Evolutionary conservation across 2,888 invertebrate genomes (phyloP), one percentile per base, ranked within the genome.

Genomic region (Meandrusa payeni): DNA sequence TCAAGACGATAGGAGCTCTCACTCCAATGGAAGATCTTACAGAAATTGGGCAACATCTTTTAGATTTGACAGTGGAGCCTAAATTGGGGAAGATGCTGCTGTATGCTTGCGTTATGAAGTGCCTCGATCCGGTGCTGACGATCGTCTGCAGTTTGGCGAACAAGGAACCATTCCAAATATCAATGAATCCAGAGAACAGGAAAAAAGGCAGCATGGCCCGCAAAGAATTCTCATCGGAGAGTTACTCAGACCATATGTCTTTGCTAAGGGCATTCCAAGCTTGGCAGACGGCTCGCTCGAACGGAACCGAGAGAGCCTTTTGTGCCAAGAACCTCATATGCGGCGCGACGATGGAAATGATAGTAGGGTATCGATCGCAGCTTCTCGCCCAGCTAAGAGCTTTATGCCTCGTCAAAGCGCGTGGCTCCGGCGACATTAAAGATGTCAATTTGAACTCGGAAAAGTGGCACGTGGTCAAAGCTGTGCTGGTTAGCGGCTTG

Each of bases 41-140:
- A 0, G 93, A 93, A 57, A 87, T 98, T 39, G 98, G 98, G 0
- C 92, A 92, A 47, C 95, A 97, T 67, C 82, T 99, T 36, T 89
- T 97, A n/a, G 96, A 97, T 68, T 80, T 99, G 31, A 96, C 98
- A 0, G 90, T 99, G 1, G 97, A 98, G 59, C 98, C 98, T 0
- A 93, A 95, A 55, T 82, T 97, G 29, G 97, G 96, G 2, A 97
- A 98, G 76, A 95, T 97, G 92, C 78, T 99, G 46, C 61, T 99
- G 0, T 97, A 96, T 69, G 93, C 96, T 1, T 92, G 97, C 24
- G 93, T 97, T 2, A 90, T 98, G 54, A 95, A 96, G 71, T 99
- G 99, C 72, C 83, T 98, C 20, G 97, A 97, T 72, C 98, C 98
- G 1, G 90, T 99, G 17, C 80, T 97, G 41, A 97, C 97, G 1